A percentile compares a stretch with the other conserved stretches of the same genome.
These are phyloP conservation scores for Anniella stebbinsi DNA, from an alignment of 2,797 vertebrate genomes.

Conservation along the genomic window DNA sequence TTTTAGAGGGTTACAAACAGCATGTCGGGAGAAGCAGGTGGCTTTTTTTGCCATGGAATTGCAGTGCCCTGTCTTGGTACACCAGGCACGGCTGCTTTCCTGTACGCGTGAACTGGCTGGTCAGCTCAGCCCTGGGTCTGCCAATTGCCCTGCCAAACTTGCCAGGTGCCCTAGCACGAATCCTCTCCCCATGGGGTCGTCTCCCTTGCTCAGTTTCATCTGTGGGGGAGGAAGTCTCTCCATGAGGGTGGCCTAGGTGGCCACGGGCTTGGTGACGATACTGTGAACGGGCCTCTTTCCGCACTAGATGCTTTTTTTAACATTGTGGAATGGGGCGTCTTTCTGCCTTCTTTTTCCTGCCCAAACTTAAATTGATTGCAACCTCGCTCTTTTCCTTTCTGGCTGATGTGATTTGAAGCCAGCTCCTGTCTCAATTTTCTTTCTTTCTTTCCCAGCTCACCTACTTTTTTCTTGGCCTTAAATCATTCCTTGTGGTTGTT, in stretches of 20 bases:
- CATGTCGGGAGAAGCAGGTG: neutral
- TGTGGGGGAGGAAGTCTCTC: no score
- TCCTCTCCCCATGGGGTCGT: neutral
- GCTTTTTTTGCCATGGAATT: neutral
- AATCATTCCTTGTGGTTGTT: neutral
- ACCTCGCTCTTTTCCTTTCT: neutral
- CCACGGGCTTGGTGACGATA: neutral
- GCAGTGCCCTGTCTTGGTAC: no score
- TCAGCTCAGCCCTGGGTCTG: neutral
- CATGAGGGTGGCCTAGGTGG: neutral
- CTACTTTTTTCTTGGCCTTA: neutral
- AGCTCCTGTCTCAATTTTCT: accelerated
- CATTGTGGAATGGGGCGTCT: neutral
- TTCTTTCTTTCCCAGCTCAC: neutral
- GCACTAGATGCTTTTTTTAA: neutral
- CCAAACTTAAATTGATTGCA: neutral
- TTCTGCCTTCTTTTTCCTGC: neutral
- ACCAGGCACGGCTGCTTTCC: no score
- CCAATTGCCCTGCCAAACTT: neutral
- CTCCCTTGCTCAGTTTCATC: neutral
- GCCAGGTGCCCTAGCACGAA: neutral
- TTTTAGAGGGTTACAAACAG: neutral
- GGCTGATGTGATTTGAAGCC: neutral
- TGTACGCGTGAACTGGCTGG: no score
- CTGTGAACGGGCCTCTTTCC: conserved; percentile 34